These are phyloP conservation scores for Apoda limacodes DNA, from an alignment of 2,888 invertebrate genomes.

Conservation along the genomic window DNA sequence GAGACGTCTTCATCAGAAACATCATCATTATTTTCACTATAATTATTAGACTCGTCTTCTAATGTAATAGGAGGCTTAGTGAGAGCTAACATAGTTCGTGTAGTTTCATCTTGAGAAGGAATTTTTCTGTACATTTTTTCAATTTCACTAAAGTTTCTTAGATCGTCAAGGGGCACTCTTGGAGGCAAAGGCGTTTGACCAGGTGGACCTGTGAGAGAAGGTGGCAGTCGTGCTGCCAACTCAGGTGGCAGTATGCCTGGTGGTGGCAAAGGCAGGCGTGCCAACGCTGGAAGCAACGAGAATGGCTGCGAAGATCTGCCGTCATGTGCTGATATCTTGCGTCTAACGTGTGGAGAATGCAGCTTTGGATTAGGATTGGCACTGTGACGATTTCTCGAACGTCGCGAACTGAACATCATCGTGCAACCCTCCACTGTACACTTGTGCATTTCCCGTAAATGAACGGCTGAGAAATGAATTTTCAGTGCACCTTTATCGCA, in stretches of 20 bases:
- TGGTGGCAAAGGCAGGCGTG: slow-evolving; percentile 78
- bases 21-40: slow-evolving; percentile 50
- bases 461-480: slow-evolving; percentile 98
- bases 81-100: slow-evolving; percentile 45
- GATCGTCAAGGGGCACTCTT: slow-evolving; percentile 55
- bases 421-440: slow-evolving; percentile 98
- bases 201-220: slow-evolving; percentile 33
- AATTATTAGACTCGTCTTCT: slow-evolving; percentile 47
- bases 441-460: slow-evolving; percentile 98
- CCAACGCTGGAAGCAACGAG: slow-evolving; percentile 76
- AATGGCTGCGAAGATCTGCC: slow-evolving; percentile 89
- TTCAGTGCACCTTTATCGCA: slow-evolving; percentile 99
- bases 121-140: slow-evolving; percentile 64
- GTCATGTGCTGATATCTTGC: slow-evolving; percentile 94
- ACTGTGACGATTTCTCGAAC: slow-evolving; percentile 95
- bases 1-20: slow-evolving; percentile 43
- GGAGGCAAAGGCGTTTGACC: slow-evolving; percentile 65
- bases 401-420: slow-evolving; percentile 97
- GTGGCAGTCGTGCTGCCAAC: slow-evolving; percentile 51
- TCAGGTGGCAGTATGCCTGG: slow-evolving; percentile 76
- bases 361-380: slow-evolving; percentile 98
- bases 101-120: slow-evolving; percentile 42
- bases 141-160: slow-evolving; percentile 65
- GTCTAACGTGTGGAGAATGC: slow-evolving; percentile 93
- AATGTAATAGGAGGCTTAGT: slow-evolving; percentile 33